Conservation (phyloP, 2,797 vertebrate species). For the Anabas testudineus region DNA sequence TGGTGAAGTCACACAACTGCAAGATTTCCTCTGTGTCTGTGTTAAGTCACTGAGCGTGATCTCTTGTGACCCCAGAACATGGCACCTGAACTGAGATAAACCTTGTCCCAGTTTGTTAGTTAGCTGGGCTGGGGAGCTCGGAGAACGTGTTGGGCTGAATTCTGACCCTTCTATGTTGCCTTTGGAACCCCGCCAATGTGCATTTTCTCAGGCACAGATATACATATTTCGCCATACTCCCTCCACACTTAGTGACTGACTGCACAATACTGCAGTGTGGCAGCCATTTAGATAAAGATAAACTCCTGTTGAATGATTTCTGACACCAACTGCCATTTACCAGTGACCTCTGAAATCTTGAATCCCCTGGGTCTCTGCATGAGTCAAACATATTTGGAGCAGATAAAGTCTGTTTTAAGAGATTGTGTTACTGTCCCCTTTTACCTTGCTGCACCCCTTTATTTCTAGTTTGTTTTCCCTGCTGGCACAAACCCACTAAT, state of each 20-base stretch:
- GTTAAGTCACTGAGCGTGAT: conserved; percentile 55
- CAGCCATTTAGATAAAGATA: conserved; percentile 67
- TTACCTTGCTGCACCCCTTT: conserved; percentile 41
- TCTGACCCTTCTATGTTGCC: conserved; percentile 77
- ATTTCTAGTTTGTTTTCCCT: conserved; percentile 69
- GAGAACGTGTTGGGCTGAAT: conserved; percentile 71
- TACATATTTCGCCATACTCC: conserved; percentile 48
- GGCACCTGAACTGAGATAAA: conserved; percentile 79
- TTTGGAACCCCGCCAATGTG: conserved; percentile 74
- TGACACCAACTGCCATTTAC: conserved; percentile 73
- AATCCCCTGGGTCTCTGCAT: conserved; percentile 54
- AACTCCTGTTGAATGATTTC: conserved; percentile 69
- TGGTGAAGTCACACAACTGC: conserved; percentile 68
- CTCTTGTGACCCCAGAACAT: conserved; percentile 74
- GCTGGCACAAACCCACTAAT: conserved; percentile 68
- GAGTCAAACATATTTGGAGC: conserved; percentile 64
- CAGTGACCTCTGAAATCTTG: conserved; percentile 55
- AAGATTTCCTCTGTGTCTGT: conserved; percentile 65
- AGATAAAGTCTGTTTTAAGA: conserved; percentile 73
- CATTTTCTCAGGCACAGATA: conserved; percentile 73
- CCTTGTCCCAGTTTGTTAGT: conserved; percentile 77
- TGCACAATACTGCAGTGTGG: conserved; percentile 50
- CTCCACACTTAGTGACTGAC: conserved; percentile 58
- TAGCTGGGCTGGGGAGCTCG: conserved; percentile 67
- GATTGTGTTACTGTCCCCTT: conserved; percentile 69